Base-by-base conservation (phyloP, 1,140 invertebrate species). In the Drosophila athabasca region DNA sequence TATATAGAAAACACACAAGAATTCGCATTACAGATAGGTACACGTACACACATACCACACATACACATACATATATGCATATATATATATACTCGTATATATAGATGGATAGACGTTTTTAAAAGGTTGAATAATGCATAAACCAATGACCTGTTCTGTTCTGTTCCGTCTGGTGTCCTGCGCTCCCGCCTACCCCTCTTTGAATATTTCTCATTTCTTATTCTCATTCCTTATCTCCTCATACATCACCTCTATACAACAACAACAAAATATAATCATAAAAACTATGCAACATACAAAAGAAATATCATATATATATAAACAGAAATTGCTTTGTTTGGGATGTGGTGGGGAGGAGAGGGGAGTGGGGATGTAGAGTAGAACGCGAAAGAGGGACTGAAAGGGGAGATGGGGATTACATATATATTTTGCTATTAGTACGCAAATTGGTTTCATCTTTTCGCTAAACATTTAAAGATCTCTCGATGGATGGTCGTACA, bases 211-310 rank as follows among this genome's bases (percentile, higher is more conserved):
- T n/a, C n/a, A 8, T 31, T 7, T 39, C 35, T 39, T 13, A 11
- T 5, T 8, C 8, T 35, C 35, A 39, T 39, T 39, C 35, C n/a
- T n/a, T n/a, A n/a, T 2, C 60, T 62, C 39, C 39, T 24, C 15
- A 17, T 64, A 58, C 48, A 54, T 44, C 35, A 13, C 11, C 35
- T 39, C 54, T 61, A 44, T 59, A 79, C 50, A 80, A 70, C 77
- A 80, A 61, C 7, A 68, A 69, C 19, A 68, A 69, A 68, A 50
- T 58, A 58, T 58, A 69, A 58, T 69, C 51, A 57, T 76, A 76
- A 76, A 76, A 85, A 85, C 71, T 64, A 84, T 83, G 72, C 72
- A 76, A 76, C 75, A 83, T 70, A 78, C 49, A 67, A 54, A 72
- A 50, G 52, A 67, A 71, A 75, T 51, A 67, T 50, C 43, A 15